Percentiles rank a stretch among this genome's conserved stretches.
Conservation (phyloP, 2,888 invertebrate species). For the Acanthosoma haemorrhoidale region DNA sequence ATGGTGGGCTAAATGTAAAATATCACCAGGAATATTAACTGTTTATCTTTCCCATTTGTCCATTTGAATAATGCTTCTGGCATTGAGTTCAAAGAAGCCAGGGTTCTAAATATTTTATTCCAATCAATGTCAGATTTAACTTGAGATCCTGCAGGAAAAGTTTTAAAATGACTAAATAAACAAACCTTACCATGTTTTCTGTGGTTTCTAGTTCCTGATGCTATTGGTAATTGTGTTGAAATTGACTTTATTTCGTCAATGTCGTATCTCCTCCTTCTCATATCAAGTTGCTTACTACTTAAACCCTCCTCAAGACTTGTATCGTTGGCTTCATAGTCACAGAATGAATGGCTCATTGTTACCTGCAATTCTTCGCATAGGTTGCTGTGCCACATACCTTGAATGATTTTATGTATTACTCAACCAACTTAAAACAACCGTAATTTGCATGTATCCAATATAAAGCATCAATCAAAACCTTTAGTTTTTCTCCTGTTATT, state of each 20-base stretch:
- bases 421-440: neutral
- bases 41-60: too few relatives aligned
- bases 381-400: constrained; percentile 1
- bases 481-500: neutral
- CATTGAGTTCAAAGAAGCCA: too few relatives aligned
- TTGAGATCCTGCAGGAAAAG: neutral
- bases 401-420: neutral
- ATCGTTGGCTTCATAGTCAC: neutral
- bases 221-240: neutral
- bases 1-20: too few relatives aligned
- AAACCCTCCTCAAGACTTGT: neutral
- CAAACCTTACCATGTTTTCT: neutral
- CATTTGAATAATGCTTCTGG: too few relatives aligned
- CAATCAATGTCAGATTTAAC: too few relatives aligned
- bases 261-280: neutral
- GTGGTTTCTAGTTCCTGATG: neutral
- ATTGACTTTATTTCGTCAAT: neutral
- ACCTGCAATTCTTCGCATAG: constrained; percentile 2
- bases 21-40: too few relatives aligned
- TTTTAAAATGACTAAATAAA: neutral
- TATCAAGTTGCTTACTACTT: neutral
- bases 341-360: neutral
- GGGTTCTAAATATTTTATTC: too few relatives aligned
- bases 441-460: neutral
- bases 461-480: too few relatives aligned